phyloP scores from a whole-genome alignment of 2,113 vertebrate species.

The Murina feae region DNA sequence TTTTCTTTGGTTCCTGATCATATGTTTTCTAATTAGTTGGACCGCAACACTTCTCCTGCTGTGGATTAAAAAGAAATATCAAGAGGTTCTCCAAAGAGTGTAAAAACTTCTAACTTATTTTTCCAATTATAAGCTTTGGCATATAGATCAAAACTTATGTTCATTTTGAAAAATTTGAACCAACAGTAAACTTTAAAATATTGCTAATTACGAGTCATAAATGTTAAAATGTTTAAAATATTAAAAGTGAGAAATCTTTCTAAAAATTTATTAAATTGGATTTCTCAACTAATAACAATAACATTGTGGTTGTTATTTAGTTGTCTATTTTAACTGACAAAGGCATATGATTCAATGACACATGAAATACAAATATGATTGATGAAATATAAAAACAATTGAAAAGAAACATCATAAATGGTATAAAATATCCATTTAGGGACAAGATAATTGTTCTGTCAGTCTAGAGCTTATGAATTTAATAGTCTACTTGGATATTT shows the following conservation, averaged over 20 bases:
- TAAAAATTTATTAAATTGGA: constrained; percentile 5
- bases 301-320: constrained; percentile 33
- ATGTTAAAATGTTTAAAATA: background rate
- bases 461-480: background rate
- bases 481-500: constrained; percentile 42
- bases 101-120: background rate
- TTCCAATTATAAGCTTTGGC: constrained; percentile 37
- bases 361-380: constrained; percentile 6
- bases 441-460: constrained; percentile 40
- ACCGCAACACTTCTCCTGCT: background rate
- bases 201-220: background rate
- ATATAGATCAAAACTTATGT: background rate
- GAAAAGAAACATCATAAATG: constrained; percentile 31
- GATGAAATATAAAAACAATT: constrained; percentile 48
- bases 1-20: background rate
- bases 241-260: constrained; percentile 41
- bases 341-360: background rate
- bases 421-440: constrained; percentile 1
- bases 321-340: constrained; percentile 38
- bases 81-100: background rate
- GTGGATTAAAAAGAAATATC: background rate
- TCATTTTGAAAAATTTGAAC: constrained; percentile 30
- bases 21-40: background rate
- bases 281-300: constrained; percentile 32
- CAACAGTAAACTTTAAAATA: constrained; percentile 35